phyloP scores from a whole-genome alignment of 2,888 invertebrate genomes.

The Cosmia trapezina region DNA sequence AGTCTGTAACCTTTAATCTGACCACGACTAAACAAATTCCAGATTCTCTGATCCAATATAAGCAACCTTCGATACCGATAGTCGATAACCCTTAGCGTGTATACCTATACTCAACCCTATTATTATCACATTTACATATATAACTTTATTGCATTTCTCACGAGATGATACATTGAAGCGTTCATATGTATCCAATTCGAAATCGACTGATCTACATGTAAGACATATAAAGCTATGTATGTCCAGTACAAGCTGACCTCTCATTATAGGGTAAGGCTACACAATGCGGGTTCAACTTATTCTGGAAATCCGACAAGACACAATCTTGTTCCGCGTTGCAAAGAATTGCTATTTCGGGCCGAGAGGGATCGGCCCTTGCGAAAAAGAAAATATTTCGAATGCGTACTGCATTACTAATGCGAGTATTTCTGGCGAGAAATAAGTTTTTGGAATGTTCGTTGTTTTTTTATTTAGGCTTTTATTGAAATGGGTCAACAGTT shows the following conservation, averaged over 20 bases:
- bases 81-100: background rate
- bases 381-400: constrained; percentile 19
- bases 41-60: background rate
- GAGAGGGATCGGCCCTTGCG: constrained; percentile 2
- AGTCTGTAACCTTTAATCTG: background rate
- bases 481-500: constrained; percentile 23
- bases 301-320: constrained; percentile 6
- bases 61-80: background rate
- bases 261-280: background rate
- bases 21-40: background rate
- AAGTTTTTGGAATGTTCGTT: constrained; percentile 4
- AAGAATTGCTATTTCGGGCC: constrained; percentile 44
- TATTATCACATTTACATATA: background rate
- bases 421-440: constrained; percentile 2
- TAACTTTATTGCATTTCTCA: constrained; percentile 30
- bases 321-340: constrained; percentile 28
- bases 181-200: constrained; percentile 36
- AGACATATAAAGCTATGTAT: constrained; percentile 1
- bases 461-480: background rate
- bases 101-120: background rate
- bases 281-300: background rate
- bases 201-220: constrained; percentile 33
- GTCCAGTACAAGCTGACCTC: constrained; percentile 3
- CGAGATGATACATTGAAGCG: constrained; percentile 5
- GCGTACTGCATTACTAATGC: constrained; percentile 19